A percentile compares a stretch with the other conserved stretches of the same genome.
Evolutionary conservation across 2,888 invertebrate species (phyloP).

Genomic region (Malthinus seriepunctatus): DNA sequence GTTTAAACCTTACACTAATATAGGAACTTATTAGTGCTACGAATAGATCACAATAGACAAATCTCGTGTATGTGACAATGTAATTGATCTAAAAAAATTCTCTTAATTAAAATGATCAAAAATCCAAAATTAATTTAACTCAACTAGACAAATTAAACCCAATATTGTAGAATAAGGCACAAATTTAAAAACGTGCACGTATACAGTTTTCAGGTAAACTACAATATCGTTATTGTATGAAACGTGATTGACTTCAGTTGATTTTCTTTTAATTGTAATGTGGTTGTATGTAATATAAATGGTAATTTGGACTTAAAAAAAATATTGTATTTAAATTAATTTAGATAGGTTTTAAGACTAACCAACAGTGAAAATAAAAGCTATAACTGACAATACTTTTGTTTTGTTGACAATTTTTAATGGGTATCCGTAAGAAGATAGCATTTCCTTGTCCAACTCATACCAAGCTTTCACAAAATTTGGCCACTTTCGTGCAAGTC

Average conservation of each 20-base stretch:
- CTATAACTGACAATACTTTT: slow-evolving; percentile 13
- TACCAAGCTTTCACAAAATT: slow-evolving; percentile 41
- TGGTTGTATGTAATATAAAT: slow-evolving; percentile 9
- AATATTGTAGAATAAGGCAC: slow-evolving; percentile 4
- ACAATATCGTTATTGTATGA: not conserved
- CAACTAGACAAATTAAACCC: slow-evolving; percentile 11
- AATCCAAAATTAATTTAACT: not conserved
- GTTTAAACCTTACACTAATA: slow-evolving; percentile 65
- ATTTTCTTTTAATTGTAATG: not conserved
- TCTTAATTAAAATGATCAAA: not conserved
- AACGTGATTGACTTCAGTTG: not conserved
- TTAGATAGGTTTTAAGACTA: slow-evolving; percentile 13
- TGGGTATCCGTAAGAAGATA: slow-evolving; percentile 27
- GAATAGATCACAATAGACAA: slow-evolving; percentile 76
- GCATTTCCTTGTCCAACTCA: slow-evolving; percentile 26
- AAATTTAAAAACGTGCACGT: not conserved
- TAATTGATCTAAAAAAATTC: slow-evolving; percentile 52
- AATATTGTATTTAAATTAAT: not conserved
- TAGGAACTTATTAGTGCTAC: slow-evolving; percentile 75
- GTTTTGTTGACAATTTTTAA: slow-evolving; percentile 9
- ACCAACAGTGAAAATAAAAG: slow-evolving; percentile 5
- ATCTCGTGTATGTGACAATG: slow-evolving; percentile 65
- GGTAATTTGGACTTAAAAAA: slow-evolving; percentile 22
- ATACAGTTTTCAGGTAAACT: slow-evolving; percentile 1
- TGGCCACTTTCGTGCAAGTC: slow-evolving; percentile 55